These are phyloP conservation scores for Prunella himalayana DNA, from an alignment of 2,113 vertebrate genomes.

Conservation along the genomic window DNA sequence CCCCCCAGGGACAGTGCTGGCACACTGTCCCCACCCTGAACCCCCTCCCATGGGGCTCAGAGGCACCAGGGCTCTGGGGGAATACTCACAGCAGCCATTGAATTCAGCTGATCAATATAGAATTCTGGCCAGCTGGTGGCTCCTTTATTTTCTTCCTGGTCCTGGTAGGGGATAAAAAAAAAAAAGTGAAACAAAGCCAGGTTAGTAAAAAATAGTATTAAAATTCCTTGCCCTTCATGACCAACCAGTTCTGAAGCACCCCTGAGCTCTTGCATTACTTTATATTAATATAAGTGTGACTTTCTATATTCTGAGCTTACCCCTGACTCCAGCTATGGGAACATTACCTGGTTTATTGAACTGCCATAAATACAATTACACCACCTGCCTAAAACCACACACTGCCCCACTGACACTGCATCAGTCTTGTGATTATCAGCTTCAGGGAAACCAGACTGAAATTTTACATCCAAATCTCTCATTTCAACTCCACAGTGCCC, in stretches of 20 bases:
- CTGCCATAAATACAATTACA: background rate
- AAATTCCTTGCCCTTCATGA: background rate
- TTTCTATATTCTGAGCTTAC: background rate
- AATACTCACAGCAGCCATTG: slow-evolving; percentile 96
- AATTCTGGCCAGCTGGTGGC: slow-evolving; percentile 98
- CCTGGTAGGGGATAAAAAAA: slow-evolving; percentile 67
- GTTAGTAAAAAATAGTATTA: background rate
- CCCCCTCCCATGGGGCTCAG: rapidly evolving
- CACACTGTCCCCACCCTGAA: background rate
- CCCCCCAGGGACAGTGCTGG: rapidly evolving
- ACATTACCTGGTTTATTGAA: background rate
- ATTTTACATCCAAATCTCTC: background rate
- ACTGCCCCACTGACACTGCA: background rate
- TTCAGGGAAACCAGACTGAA: background rate
- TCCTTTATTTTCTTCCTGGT: slow-evolving; percentile 98
- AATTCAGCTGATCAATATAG: slow-evolving; percentile 97
- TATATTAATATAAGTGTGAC: background rate
- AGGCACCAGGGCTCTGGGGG: background rate
- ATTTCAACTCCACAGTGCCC: background rate
- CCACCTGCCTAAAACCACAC: background rate
- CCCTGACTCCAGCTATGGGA: background rate
- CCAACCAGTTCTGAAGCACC: background rate
- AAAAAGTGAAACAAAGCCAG: background rate
- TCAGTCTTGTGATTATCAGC: background rate
- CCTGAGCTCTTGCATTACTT: background rate